Conservation (phyloP, 2,888 invertebrate genomes). For the Clanis bilineata region DNA sequence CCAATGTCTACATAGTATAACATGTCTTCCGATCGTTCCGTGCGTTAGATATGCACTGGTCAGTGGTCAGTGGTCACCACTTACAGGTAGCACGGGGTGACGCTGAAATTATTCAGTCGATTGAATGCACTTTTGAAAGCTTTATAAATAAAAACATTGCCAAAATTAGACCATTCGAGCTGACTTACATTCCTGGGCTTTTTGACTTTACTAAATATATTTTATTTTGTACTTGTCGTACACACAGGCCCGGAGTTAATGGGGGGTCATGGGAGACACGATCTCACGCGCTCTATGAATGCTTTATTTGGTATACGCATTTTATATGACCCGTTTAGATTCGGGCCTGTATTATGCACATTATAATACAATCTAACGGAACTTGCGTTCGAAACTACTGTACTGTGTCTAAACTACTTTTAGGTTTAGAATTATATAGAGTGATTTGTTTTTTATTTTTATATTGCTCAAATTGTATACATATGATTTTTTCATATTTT, state of each 20-base stretch:
- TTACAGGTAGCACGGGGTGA: neutral
- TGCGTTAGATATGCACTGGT: neutral
- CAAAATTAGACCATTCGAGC: conserved; percentile 52
- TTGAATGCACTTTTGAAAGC: conserved; percentile 25
- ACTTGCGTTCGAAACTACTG: neutral
- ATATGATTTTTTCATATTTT: conserved; percentile 49
- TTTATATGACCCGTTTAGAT: neutral
- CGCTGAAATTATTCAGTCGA: neutral
- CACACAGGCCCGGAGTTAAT: neutral
- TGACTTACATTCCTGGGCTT: conserved; percentile 69
- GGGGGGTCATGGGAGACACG: neutral
- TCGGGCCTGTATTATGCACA: neutral
- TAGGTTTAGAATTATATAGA: conserved; percentile 35
- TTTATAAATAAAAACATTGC: conserved; percentile 53
- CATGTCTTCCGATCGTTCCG: conserved; percentile 6
- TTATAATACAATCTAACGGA: neutral
- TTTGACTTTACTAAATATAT: conserved; percentile 35
- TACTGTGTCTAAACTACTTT: neutral
- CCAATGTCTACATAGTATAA: conserved; percentile 5
- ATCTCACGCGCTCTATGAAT: neutral
- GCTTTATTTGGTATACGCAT: neutral
- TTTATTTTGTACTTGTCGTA: conserved; percentile 16
- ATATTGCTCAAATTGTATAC: conserved; percentile 77
- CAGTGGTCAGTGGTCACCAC: too few relatives aligned
- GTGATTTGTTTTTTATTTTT: conserved; percentile 79